These are phyloP conservation scores for Eucera pruinosa DNA, from an alignment of 2,888 invertebrate species.

Conservation along the genomic window DNA sequence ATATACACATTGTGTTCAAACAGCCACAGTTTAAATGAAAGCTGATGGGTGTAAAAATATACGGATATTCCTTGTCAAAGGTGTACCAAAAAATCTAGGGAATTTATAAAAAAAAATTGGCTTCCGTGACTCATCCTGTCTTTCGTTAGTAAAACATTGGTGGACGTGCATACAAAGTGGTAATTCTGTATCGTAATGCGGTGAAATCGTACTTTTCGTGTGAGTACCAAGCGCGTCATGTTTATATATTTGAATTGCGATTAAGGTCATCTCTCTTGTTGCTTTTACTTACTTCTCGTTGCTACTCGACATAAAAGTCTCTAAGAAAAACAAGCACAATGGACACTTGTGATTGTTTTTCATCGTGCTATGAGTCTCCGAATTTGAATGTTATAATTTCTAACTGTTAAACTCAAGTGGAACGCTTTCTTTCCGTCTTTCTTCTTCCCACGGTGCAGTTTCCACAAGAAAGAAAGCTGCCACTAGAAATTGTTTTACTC, in stretches of 20 bases:
- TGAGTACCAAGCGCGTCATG: constrained; percentile 17
- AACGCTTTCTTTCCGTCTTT: constrained; percentile 7
- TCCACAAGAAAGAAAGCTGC: constrained; percentile 26
- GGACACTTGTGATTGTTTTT: constrained; percentile 20
- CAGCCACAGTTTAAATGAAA: too few relatives aligned
- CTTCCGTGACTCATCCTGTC: neutral
- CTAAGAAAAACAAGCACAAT: neutral
- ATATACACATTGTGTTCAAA: too few relatives aligned
- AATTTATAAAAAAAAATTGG: neutral
- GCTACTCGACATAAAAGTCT: neutral
- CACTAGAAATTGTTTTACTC: constrained; percentile 2
- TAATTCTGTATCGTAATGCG: constrained; percentile 27
- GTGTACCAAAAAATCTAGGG: too few relatives aligned
- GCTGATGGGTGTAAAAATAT: too few relatives aligned
- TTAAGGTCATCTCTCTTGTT: constrained; percentile 53
- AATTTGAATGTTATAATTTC: neutral
- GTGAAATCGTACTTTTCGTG: constrained; percentile 31
- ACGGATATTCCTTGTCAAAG: too few relatives aligned
- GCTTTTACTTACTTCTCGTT: constrained; percentile 11
- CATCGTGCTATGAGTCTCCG: neutral
- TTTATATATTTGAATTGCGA: constrained; percentile 68
- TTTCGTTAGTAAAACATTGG: constrained; percentile 21
- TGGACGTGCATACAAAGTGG: constrained; percentile 24
- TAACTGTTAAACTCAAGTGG: constrained; percentile 11
- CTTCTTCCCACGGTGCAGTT: constrained; percentile 37